Evolutionary conservation across 2,113 vertebrate genomes (phyloP), one percentile per base, ranked within the genome.

Genomic region (Lycocorax pyrrhopterus): DNA sequence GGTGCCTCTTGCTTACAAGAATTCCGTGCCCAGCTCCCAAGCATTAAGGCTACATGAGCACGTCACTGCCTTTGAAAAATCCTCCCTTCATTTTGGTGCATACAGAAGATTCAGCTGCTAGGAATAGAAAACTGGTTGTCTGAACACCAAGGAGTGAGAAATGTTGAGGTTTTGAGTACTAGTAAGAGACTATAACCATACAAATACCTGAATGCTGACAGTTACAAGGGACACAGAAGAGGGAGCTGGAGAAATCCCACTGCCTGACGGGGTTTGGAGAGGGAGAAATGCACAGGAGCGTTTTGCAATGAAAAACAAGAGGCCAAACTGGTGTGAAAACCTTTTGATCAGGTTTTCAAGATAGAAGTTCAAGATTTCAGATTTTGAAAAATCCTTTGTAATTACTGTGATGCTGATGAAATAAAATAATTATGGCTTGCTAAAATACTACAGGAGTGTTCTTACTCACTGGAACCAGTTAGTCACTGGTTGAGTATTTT

Each of bases 21-120:
- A 51, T 43, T 18, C 53, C 0, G 0, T 26, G 18, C 27, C 52
- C 26, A 22, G 32, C 33, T 88, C 25, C 15, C 43, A n/a, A n/a
- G 37, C 8, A 26, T 69, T 46, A 84, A 25, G 32, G 23, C 55
- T 81, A 23, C 49, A 47, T 16, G 26, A 67, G 21, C 55, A 56
- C 3, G 1, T 66, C 19, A 23, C 37, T 66, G 21, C 22, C 30
- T 71, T 62, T 53, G 51, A 77, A 92, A 82, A 90, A 33, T 30
- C 25, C 29, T 30, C 35, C 32, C n/a, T 78, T 44, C 20, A 6
- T 56, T 71, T 82, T 35, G n/a, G 37, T 66, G 11, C 37, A 64
- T 23, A 66, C 5, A 69, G 22, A 86, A 96, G 35, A 78, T 55
- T 21, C 21, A 49, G 25, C 43, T 72, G 39, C 43, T 58, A 67